These are phyloP conservation scores for Cecropterus lyciades DNA, from an alignment of 1,140 invertebrate species.

Conservation along the genomic window DNA sequence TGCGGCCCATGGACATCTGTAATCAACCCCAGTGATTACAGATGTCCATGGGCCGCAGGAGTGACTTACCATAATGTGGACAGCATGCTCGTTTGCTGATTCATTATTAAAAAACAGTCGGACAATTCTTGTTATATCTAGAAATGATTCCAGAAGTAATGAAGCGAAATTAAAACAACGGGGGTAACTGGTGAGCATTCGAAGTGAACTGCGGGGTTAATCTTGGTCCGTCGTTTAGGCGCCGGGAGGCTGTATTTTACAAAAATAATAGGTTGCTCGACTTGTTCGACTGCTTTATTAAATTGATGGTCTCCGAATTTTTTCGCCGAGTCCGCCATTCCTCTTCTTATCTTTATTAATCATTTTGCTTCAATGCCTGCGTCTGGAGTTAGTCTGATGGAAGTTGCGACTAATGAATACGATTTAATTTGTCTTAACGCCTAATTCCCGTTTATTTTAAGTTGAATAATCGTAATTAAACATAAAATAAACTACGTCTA, in stretches of 20 bases:
- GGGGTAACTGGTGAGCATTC: slow-evolving; percentile 28
- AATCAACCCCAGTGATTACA: too few species aligned
- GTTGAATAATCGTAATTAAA: too few species aligned
- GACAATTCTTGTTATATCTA: too few species aligned
- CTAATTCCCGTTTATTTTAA: too few species aligned
- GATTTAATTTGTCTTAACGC: slow-evolving; percentile 11
- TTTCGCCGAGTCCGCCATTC: slow-evolving; percentile 29
- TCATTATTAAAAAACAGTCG: too few species aligned
- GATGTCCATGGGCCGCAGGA: too few species aligned
- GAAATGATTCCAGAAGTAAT: too few species aligned
- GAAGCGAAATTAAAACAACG: slow-evolving; percentile 38
- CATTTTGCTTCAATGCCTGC: slow-evolving; percentile 45
- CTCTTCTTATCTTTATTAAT: slow-evolving; percentile 47
- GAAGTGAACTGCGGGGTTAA: slow-evolving; percentile 40
- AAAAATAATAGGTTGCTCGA: slow-evolving; percentile 44
- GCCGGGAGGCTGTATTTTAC: slow-evolving; percentile 41
- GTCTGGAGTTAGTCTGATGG: slow-evolving; percentile 18
- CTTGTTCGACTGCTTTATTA: slow-evolving; percentile 45
- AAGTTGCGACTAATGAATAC: slow-evolving; percentile 8
- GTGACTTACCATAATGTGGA: too few species aligned
- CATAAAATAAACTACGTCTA: too few species aligned
- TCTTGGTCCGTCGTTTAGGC: slow-evolving; percentile 41
- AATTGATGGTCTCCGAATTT: slow-evolving; percentile 41
- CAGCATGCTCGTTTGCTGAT: too few species aligned
- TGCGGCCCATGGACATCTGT: too few species aligned